Evolutionary conservation across 2,888 invertebrate species (phyloP), one percentile per base, ranked within the genome.

Genomic region (Acronicta psi): DNA sequence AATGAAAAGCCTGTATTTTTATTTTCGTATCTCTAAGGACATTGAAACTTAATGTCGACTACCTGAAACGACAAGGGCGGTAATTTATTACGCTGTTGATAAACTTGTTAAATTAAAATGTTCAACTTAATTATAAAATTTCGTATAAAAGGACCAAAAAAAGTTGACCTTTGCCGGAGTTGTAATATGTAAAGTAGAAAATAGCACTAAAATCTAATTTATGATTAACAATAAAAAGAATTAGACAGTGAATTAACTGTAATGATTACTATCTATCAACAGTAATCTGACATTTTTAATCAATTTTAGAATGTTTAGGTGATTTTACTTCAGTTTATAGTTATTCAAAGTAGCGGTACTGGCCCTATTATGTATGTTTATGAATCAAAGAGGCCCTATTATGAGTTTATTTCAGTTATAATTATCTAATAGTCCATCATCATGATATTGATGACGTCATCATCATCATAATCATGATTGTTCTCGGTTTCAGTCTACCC

Each of bases 61-160:
- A 73, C 73, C 60, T 61, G 67, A 52, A 67, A 59, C 42, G 53
- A 58, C 73, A 73, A 73, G 67, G 57, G 57, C 50, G 73, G 56
- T 64, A 55, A 73, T 67, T 69, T 67, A 63, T 63, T 63, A 18
- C 47, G n/a, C 31, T 41, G 42, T 18, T 54, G 69, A 67, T 68
- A 68, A 68, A 5, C 29, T 31, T 38, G 31, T 38, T 38, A 47
- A 62, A 47, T 54, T 36, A 18, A 51, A 37, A 47, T 8, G 17
- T 68, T 47, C 18, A 47, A 51, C 17, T 57, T 57, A 62, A 57
- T 43, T 53, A 45, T 36, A 50, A 41, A 18, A 34, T 23, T 46
- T 49, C 31, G 40, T 42, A 59, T 17, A 46, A 42, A 65, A 69
- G 45, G 31, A 66, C 38, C 52, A 40, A 47, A 43, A 56, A 62